phyloP scores from a whole-genome alignment of 2,113 vertebrate species.

The Puma concolor region DNA sequence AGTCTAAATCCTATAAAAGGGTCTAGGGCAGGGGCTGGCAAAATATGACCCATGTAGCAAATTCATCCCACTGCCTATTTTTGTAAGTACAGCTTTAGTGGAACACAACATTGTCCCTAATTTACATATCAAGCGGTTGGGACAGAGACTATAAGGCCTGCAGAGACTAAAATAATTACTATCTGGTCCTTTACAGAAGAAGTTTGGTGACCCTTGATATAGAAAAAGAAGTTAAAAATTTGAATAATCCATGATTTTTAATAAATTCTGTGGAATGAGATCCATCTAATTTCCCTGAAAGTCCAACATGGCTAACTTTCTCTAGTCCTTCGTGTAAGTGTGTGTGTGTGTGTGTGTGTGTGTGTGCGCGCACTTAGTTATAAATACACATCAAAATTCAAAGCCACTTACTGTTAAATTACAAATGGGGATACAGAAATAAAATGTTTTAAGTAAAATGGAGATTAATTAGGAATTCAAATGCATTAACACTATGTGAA shows the following conservation, averaged over 20 bases:
- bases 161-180: not conserved
- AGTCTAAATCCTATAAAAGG: not conserved
- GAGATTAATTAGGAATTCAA: constrained; percentile 79
- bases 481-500: constrained; percentile 70
- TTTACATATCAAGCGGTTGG: not conserved
- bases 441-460: constrained; percentile 48
- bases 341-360: not conserved
- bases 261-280: not conserved
- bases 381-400: not conserved
- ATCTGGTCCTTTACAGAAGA: not conserved
- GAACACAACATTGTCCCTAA: not conserved
- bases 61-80: not conserved
- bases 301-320: not conserved
- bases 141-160: not conserved
- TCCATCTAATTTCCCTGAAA: not conserved
- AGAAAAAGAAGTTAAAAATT: not conserved
- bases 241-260: not conserved
- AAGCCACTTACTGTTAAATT: constrained; percentile 15
- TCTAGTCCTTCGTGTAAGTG: not conserved
- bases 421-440: not conserved
- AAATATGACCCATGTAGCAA: not conserved
- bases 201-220: not conserved
- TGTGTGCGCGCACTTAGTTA: not conserved
- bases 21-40: not conserved
- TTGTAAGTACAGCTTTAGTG: not conserved